These are phyloP conservation scores for Lutjanus argentimaculatus DNA, from an alignment of 2,797 vertebrate species.

Conservation along the genomic window DNA sequence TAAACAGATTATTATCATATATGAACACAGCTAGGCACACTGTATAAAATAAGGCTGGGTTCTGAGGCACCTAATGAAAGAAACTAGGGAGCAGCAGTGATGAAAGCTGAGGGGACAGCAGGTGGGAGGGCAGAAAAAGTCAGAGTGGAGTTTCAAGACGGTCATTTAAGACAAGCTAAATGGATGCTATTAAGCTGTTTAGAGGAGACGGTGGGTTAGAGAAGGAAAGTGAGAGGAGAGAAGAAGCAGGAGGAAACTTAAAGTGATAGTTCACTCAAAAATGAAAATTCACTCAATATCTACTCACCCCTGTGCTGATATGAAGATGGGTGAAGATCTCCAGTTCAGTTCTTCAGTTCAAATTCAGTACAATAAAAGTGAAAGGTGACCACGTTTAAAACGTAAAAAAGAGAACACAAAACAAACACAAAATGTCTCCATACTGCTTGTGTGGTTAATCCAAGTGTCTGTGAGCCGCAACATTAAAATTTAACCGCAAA, in stretches of 20 bases:
- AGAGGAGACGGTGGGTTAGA: slow-evolving; percentile 1
- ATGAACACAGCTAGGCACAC: accelerated
- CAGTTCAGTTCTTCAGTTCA: too few relatives aligned
- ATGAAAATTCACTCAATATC: too few relatives aligned
- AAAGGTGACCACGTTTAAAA: too few relatives aligned
- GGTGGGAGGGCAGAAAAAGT: slow-evolving; percentile 47
- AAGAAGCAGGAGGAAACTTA: neutral
- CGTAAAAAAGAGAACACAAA: too few relatives aligned
- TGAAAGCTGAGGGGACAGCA: slow-evolving; percentile 65
- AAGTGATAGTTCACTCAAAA: too few relatives aligned
- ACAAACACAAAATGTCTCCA: too few relatives aligned
- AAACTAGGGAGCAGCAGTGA: slow-evolving; percentile 35
- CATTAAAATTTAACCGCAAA: too few relatives aligned
- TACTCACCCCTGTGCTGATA: too few relatives aligned
- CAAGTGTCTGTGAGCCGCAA: too few relatives aligned
- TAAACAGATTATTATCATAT: neutral
- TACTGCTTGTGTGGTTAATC: too few relatives aligned
- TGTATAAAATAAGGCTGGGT: neutral
- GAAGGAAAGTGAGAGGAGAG: neutral
- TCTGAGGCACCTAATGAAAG: neutral
- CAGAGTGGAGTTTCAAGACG: slow-evolving; percentile 17
- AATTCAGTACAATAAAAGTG: too few relatives aligned
- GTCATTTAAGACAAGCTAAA: slow-evolving; percentile 43
- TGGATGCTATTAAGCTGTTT: slow-evolving; percentile 37
- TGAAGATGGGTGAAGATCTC: too few relatives aligned